phyloP scores from a whole-genome alignment of 2,797 vertebrate genomes.

The Heterohyrax brucei region DNA sequence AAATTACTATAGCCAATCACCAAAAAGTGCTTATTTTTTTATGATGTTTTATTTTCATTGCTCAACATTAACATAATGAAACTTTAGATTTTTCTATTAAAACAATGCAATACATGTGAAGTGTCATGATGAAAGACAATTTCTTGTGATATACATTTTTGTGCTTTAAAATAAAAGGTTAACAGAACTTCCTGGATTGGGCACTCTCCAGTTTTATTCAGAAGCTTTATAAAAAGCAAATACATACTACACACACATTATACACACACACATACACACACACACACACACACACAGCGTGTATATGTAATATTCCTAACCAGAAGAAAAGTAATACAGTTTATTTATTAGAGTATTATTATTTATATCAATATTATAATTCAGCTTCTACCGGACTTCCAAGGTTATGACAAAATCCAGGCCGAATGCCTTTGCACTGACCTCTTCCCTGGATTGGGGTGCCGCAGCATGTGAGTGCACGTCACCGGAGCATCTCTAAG shows the following conservation, averaged over 20 bases:
- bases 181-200: constrained; percentile 77
- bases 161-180: constrained; percentile 82
- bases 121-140: constrained; percentile 84
- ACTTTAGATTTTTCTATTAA: constrained; percentile 88
- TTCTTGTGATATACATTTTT: constrained; percentile 83
- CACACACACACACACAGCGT: neutral
- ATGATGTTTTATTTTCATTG: constrained; percentile 89
- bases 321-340: constrained; percentile 34
- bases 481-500: constrained; percentile 1
- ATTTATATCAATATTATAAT: constrained; percentile 32
- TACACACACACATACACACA: neutral
- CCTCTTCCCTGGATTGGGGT: neutral
- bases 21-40: constrained; percentile 88
- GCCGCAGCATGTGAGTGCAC: neutral
- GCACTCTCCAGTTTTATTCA: constrained; percentile 72
- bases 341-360: constrained; percentile 48
- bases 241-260: neutral
- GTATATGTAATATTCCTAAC: constrained; percentile 17
- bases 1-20: constrained; percentile 87
- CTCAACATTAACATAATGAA: constrained; percentile 89
- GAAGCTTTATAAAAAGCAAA: constrained; percentile 66
- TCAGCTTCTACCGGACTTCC: neutral
- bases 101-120: constrained; percentile 82
- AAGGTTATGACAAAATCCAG: neutral
- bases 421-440: neutral